Conservation (phyloP, 1,140 invertebrate genomes). For the Solenopsis invicta region DNA sequence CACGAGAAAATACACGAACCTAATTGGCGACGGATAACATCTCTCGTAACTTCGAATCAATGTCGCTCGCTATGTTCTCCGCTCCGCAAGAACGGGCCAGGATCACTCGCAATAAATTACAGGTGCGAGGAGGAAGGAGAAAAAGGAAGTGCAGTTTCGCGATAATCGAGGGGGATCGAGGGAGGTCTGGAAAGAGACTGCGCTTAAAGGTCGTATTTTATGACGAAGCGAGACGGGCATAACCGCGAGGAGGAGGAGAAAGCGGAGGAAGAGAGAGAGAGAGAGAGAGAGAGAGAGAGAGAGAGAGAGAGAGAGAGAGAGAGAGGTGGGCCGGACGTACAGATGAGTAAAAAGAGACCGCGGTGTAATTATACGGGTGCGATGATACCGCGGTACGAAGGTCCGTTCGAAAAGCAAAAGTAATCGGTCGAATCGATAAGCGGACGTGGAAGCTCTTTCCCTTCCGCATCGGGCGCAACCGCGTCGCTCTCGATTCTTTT, state of each 20-base stretch:
- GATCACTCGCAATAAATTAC: slow-evolving; percentile 48
- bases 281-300: slow-evolving; percentile 8
- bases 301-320: neutral
- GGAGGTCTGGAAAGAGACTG: slow-evolving; percentile 6
- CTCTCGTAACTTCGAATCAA: neutral
- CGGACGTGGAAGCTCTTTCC: slow-evolving; percentile 14
- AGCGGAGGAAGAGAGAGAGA: neutral
- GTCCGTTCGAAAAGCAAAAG: slow-evolving; percentile 48
- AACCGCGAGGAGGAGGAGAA: slow-evolving; percentile 15
- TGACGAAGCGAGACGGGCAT: slow-evolving; percentile 19
- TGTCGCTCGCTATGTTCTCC: neutral
- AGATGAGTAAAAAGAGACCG: slow-evolving; percentile 18
- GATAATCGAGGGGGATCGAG: slow-evolving; percentile 47
- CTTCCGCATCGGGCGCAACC: neutral
- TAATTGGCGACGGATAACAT: slow-evolving; percentile 13
- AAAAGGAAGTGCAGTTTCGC: slow-evolving; percentile 30
- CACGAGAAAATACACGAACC: neutral
- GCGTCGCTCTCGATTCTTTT: neutral
- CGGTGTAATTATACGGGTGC: slow-evolving; percentile 45
- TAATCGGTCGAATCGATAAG: slow-evolving; percentile 59
- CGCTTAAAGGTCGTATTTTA: slow-evolving; percentile 45
- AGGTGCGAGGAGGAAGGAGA: neutral
- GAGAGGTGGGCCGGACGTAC: neutral
- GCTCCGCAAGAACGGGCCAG: neutral
- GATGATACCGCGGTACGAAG: slow-evolving; percentile 38